These are phyloP conservation scores for Caretta caretta DNA, from an alignment of 2,113 vertebrate genomes.

Conservation along the genomic window DNA sequence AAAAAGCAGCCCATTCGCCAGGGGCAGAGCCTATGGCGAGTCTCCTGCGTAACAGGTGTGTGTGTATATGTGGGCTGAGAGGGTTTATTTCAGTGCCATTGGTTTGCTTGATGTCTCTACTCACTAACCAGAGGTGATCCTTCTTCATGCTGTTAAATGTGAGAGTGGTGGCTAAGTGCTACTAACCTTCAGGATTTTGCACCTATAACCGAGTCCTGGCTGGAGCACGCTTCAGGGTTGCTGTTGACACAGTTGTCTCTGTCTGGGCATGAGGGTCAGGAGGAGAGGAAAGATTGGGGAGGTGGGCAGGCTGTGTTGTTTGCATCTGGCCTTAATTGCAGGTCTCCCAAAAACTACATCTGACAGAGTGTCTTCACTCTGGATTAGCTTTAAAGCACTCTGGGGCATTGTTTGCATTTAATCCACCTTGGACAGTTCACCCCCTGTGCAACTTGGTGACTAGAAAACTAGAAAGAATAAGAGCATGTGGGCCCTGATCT, in stretches of 20 bases:
- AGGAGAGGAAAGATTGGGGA: background rate
- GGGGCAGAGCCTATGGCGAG: background rate
- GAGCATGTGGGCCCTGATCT: background rate
- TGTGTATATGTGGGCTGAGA: background rate
- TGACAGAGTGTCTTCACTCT: background rate
- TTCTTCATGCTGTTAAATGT: background rate
- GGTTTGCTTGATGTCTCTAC: background rate
- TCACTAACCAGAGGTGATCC: background rate
- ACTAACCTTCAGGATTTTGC: background rate
- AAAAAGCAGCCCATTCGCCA: background rate
- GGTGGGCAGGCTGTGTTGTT: background rate
- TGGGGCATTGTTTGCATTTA: rapidly evolving
- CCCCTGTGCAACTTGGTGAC: background rate
- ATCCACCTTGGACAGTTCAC: background rate
- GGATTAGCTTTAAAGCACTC: background rate
- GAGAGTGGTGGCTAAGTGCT: background rate
- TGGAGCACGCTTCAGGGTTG: background rate
- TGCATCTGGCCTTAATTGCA: background rate
- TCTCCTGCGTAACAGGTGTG: background rate
- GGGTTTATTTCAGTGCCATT: background rate
- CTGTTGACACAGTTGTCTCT: background rate
- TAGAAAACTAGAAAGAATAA: background rate
- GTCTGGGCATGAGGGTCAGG: background rate
- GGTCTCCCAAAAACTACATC: background rate
- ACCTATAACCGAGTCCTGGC: background rate